Evolutionary conservation across 1,140 invertebrate genomes (phyloP).

Genomic region (Tetramorium alpestre): DNA sequence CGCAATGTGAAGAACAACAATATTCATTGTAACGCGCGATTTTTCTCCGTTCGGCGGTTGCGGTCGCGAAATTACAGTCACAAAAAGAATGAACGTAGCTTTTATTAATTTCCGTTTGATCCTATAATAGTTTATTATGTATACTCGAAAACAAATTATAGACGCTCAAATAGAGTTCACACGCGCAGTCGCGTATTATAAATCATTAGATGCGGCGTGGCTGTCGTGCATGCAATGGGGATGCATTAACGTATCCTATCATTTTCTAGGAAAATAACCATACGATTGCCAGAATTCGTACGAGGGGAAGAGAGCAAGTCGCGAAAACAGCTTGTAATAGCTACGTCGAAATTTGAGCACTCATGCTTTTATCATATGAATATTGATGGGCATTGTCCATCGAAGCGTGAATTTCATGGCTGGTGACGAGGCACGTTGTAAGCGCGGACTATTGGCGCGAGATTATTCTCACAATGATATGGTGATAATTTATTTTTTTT

Average conservation of each 20-base stretch:
- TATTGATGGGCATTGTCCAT: conserved; percentile 53
- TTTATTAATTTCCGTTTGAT: conserved; percentile 53
- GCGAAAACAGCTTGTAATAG: conserved; percentile 61
- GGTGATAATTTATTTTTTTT: neutral
- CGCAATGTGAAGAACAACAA: conserved; percentile 7
- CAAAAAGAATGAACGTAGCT: conserved; percentile 16
- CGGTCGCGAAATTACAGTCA: conserved; percentile 26
- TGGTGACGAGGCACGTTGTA: neutral
- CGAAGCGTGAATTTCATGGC: conserved; percentile 45
- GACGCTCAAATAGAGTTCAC: neutral
- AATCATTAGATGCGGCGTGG: conserved; percentile 27
- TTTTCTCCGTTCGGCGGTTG: conserved; percentile 19
- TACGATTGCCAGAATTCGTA: conserved; percentile 53
- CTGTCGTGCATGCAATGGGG: neutral
- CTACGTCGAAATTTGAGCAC: conserved; percentile 54
- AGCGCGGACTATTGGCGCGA: conserved; percentile 19
- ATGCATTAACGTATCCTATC: neutral
- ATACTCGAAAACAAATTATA: conserved; percentile 34
- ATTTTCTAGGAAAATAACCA: conserved; percentile 34
- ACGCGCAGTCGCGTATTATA: conserved; percentile 18
- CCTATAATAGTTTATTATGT: conserved; percentile 25
- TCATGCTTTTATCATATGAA: conserved; percentile 59
- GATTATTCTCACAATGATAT: conserved; percentile 25
- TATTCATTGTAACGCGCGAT: conserved; percentile 25
- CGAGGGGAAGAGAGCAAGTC: neutral